phyloP scores from a whole-genome alignment of 2,888 invertebrate genomes.

The Netelia inedita region DNA sequence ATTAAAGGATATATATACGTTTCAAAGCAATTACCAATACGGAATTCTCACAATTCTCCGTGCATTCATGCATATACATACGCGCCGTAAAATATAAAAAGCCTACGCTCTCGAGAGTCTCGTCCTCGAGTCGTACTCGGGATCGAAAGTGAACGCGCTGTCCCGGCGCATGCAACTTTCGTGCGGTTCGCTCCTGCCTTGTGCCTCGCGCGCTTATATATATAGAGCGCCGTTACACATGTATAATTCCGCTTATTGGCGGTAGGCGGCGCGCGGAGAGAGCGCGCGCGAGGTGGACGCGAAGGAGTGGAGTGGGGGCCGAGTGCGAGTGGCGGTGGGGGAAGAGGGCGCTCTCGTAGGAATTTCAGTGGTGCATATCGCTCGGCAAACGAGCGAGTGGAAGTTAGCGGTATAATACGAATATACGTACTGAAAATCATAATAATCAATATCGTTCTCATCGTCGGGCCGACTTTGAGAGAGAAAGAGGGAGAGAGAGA shows the following conservation, averaged over 20 bases:
- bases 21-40: neutral
- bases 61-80: neutral
- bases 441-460: neutral
- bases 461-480: no score
- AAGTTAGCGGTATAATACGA: neutral
- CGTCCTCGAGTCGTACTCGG: conserved; percentile 43
- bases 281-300: no score
- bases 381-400: neutral
- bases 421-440: conserved; percentile 1
- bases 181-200: conserved; percentile 31
- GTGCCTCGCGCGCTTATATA: neutral
- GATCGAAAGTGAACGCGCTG: conserved; percentile 49
- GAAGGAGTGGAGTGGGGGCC: no score
- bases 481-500: no score
- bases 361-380: neutral
- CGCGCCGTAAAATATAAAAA: neutral
- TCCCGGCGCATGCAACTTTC: neutral
- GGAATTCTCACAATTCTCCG: neutral
- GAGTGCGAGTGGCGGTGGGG: no score
- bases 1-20: neutral
- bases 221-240: conserved; percentile 21
- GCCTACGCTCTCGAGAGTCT: conserved; percentile 10
- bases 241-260: conserved; percentile 28
- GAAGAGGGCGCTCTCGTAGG: neutral
- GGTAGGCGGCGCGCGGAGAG: conserved; percentile 1